These are phyloP conservation scores for Andrena camellia DNA, from an alignment of 2,888 invertebrate genomes.

Conservation along the genomic window DNA sequence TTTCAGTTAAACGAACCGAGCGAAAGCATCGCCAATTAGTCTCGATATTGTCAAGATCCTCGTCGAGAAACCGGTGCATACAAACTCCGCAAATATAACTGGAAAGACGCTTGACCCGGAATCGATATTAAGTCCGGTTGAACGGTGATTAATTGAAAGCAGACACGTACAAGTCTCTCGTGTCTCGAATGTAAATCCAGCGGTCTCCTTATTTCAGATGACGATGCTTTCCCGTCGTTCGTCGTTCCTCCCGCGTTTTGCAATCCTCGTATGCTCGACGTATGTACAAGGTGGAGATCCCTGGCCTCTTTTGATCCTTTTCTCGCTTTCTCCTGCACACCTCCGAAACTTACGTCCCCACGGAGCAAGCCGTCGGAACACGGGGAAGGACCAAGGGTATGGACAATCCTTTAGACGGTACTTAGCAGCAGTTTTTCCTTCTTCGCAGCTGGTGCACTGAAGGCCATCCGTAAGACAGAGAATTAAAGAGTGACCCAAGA, in stretches of 20 bases:
- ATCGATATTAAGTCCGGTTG: constrained; percentile 31
- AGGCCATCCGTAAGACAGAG: neutral
- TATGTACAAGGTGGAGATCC: constrained; percentile 23
- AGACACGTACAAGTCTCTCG: constrained; percentile 41
- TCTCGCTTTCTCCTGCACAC: constrained; percentile 49
- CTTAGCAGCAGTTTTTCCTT: constrained; percentile 74
- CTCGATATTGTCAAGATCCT: constrained; percentile 18
- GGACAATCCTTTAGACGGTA: constrained; percentile 79
- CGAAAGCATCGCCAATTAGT: constrained; percentile 37
- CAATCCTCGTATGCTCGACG: constrained; percentile 20
- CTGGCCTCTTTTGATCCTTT: constrained; percentile 46
- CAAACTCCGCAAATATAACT: constrained; percentile 11
- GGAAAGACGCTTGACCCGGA: constrained; percentile 22
- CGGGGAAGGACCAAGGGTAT: constrained; percentile 69
- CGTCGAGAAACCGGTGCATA: constrained; percentile 4
- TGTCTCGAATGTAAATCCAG: constrained; percentile 16
- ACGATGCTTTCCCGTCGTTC: constrained; percentile 48
- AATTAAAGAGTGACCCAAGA: constrained; percentile 13
- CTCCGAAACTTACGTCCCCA: constrained; percentile 70
- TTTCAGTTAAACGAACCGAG: constrained; percentile 12
- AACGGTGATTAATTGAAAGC: constrained; percentile 47
- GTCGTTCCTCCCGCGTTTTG: neutral
- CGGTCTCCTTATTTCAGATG: constrained; percentile 51
- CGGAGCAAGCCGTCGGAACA: constrained; percentile 49
- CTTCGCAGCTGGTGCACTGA: constrained; percentile 17